phyloP scores from a whole-genome alignment of 1,140 invertebrate species.

The Achatina immaculata region DNA sequence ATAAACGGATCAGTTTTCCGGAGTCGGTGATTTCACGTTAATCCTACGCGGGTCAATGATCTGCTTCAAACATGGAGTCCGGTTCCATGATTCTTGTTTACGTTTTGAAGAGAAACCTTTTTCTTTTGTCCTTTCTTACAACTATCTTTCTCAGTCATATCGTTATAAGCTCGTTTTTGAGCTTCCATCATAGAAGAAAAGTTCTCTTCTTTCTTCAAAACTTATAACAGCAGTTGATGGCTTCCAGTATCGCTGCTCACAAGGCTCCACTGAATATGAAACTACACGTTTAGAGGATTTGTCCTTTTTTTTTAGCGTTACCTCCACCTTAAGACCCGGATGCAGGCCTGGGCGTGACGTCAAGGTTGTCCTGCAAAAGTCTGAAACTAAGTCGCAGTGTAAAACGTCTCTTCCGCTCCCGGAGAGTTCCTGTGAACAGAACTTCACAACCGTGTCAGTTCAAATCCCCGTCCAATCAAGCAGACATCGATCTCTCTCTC shows the following conservation, averaged over 20 bases:
- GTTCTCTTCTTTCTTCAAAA: too few species aligned
- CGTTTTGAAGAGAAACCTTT: too few species aligned
- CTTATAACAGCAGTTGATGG: too few species aligned
- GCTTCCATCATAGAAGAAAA: too few species aligned
- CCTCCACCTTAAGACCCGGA: neutral
- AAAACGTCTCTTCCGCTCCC: constrained; percentile 1
- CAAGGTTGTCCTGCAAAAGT: neutral
- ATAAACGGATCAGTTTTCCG: neutral
- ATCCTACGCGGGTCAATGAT: neutral
- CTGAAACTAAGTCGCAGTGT: neutral
- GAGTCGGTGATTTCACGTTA: neutral
- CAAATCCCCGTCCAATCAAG: neutral
- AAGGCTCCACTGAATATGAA: neutral
- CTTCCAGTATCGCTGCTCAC: neutral
- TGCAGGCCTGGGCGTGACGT: too few species aligned
- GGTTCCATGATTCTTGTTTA: too few species aligned
- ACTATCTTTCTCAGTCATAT: too few species aligned
- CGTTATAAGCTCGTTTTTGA: too few species aligned
- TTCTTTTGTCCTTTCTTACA: too few species aligned
- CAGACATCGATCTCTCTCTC: neutral
- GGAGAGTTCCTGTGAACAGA: neutral
- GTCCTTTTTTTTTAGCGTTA: neutral
- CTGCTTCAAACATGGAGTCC: too few species aligned
- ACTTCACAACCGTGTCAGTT: neutral
- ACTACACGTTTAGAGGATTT: neutral